phyloP scores from a whole-genome alignment of 2,113 vertebrate genomes.

The Thomomys bottae region DNA sequence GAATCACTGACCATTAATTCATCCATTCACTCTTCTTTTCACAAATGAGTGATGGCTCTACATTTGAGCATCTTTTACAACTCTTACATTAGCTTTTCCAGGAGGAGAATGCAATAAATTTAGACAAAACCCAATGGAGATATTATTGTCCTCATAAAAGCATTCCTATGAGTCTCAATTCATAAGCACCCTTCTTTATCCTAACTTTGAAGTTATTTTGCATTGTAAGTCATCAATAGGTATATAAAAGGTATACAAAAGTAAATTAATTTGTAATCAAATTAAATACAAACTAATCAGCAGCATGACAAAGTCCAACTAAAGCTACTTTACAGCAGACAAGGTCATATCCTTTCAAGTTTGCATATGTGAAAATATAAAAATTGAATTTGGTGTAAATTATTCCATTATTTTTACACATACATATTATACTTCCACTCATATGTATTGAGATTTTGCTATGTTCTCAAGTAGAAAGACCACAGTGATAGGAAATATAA shows the following conservation, averaged over 20 bases:
- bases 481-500: neutral
- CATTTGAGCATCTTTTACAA: slow-evolving; percentile 51
- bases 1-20: slow-evolving; percentile 64
- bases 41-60: slow-evolving; percentile 31
- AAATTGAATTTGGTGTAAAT: neutral
- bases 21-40: slow-evolving; percentile 35
- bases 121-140: slow-evolving; percentile 27
- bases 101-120: slow-evolving; percentile 55
- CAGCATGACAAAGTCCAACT: neutral
- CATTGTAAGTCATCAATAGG: slow-evolving; percentile 22
- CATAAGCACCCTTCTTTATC: neutral
- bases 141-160: slow-evolving; percentile 64
- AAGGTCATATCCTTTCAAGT: neutral
- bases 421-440: neutral
- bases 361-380: neutral
- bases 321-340: neutral
- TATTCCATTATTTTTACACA: neutral
- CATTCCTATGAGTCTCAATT: neutral
- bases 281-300: neutral
- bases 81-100: slow-evolving; percentile 48
- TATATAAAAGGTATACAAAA: neutral
- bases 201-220: neutral
- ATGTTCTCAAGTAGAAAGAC: neutral
- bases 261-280: slow-evolving; percentile 19
- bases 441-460: neutral